These are phyloP conservation scores for Drosophila jambulina DNA, from an alignment of 1,140 invertebrate genomes.

Conservation along the genomic window DNA sequence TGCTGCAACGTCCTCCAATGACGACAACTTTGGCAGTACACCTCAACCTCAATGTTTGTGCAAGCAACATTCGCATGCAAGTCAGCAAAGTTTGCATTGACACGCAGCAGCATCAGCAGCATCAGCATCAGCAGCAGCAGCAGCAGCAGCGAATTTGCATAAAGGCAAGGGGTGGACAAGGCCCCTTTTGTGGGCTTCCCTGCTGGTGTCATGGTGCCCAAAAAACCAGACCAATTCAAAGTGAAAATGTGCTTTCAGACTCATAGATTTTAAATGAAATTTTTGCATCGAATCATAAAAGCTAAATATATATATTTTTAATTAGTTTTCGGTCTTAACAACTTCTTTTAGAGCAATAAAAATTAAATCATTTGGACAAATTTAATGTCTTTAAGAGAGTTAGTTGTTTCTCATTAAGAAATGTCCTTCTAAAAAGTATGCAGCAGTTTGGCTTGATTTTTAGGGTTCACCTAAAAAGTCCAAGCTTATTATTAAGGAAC, in stretches of 20 bases:
- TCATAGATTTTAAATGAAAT: not conserved
- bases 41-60: constrained; percentile 83
- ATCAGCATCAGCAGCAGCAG: constrained; percentile 28
- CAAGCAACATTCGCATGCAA: constrained; percentile 84
- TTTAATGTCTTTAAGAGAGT: accelerated
- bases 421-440: not conserved
- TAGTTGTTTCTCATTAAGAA: not conserved
- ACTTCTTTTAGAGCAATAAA: too few species aligned
- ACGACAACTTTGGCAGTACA: constrained; percentile 78
- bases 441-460: not conserved
- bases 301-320: not conserved
- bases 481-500: too few species aligned
- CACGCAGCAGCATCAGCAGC: constrained; percentile 75
- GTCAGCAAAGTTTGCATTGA: constrained; percentile 84
- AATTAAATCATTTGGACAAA: not conserved
- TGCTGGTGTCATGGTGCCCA: constrained; percentile 78
- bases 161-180: constrained; percentile 53
- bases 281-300: too few species aligned
- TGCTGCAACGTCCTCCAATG: constrained; percentile 42
- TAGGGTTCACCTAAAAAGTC: not conserved
- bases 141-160: constrained; percentile 72
- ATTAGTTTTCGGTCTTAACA: too few species aligned
- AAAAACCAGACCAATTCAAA: constrained; percentile 77
- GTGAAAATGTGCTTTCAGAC: constrained; percentile 30
- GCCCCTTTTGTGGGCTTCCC: constrained; percentile 37